Base-by-base conservation (phyloP, 2,888 invertebrate species). In the Mystacides longicornis region DNA sequence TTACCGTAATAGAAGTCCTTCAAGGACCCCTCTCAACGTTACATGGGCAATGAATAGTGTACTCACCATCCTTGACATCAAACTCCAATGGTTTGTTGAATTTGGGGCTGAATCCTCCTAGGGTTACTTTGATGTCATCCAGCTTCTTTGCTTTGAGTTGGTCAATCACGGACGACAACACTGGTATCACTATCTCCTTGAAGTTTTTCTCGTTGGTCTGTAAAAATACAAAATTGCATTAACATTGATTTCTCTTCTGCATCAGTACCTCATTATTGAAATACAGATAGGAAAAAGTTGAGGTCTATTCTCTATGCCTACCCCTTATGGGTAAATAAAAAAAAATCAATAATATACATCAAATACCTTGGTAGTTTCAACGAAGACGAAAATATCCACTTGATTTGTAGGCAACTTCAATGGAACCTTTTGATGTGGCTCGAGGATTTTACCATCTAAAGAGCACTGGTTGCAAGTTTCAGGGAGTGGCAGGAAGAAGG, bases 381-480 rank as follows among this genome's bases (percentile, higher is more conserved):
- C 81, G 1, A 87, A 78, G 54, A 94, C 76, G 0, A 94, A 74
- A 55, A 94, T 77, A 66, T 94, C 94, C 1, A 90, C 93, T 60
- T 89, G 81, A 59, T 86, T 86, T 59, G 77, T 79, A 1, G 89
- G 89, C 22, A 81, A 67, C 64, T 84, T 85, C 0, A 85, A 74
- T 51, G 80, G 80, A 67, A 85, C 86, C 18, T 69, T 72, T 14
- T 87, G 85, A 1, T 83, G 85, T 1, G 86, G 62, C 3, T 73
- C 69, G 27, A 77, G 69, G 49, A 31, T 47, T 14, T 66, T 64
- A 56, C 78, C 77, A 0, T 71, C 70, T 57, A 80, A 78, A 0
- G 67, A 71, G 64, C 79, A 82, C 66, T 75, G 78, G 66, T 83
- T 70, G 67, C 90, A 92, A 11, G 74, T 71, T 0, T 74, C 61